Evolutionary conservation across 2,797 vertebrate genomes (phyloP), one percentile per base, ranked within the genome.

Genomic region (Tangara arthus): DNA sequence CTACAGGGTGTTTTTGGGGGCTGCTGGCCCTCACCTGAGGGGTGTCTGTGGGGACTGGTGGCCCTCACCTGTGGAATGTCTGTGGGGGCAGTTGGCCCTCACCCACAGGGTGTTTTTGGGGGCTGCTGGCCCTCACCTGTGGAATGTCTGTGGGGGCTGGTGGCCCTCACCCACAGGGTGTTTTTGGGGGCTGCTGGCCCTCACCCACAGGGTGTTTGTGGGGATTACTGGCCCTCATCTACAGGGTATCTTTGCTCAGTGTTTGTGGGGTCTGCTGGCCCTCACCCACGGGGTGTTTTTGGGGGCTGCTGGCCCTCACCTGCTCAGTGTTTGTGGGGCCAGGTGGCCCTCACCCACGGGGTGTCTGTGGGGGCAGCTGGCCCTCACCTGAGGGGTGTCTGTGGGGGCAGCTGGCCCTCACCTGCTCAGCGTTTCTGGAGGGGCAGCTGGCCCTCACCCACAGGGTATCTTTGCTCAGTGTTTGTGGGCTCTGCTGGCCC

Each of bases 201-300:
- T 73, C 27, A 32, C 14, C 37, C 10, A 37, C 37, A 39, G 37
- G 37, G 37, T 24, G 12, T 75, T 1, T 39, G 1, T 12, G 17
- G 16, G 44, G n/a, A 0, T 3, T 5, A 21, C 0, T 37, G 50
- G 2, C 41, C 39, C 2, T 78, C 49, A n/a, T 0, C 3, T 0
- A 0, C 0, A 0, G 0, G 0, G 8, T 46, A n/a, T n/a, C n/a
- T n/a, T n/a, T n/a, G n/a, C 23, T 46, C 22, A 47, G 23, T 15
- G 14, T 49, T 9, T 49, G 3, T 49, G 12, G 12, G 30, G 8
- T 0, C 3, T 5, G 15, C 2, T 14, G 30, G 2, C 46, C 46
- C 6, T 50, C 19, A 42, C 1, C 4, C 1, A 14, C 8, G 3
- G 14, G 6, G 28, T n/a, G 27, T 26, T 9, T 39, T 3, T 20